These are phyloP conservation scores for Aphodius granarius DNA, from an alignment of 2,888 invertebrate genomes.

Conservation along the genomic window DNA sequence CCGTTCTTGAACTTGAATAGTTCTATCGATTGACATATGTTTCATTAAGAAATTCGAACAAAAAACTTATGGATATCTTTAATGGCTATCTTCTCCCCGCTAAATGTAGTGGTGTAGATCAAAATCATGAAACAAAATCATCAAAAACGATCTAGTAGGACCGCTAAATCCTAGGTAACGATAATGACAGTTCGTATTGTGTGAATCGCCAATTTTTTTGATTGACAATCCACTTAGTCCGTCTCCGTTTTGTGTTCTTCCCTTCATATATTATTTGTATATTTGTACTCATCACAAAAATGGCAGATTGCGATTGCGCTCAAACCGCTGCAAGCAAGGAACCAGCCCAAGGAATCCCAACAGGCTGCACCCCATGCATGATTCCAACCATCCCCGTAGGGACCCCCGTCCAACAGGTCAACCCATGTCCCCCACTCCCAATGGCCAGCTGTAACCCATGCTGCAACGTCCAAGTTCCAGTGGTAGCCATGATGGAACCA, in stretches of 20 bases:
- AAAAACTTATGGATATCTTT: too few species aligned
- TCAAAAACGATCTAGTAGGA: too few species aligned
- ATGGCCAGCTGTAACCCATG: constrained; percentile 31
- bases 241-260: too few species aligned
- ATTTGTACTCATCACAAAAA: not conserved
- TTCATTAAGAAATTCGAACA: too few species aligned
- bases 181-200: too few species aligned
- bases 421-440: constrained; percentile 37
- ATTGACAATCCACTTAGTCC: not conserved
- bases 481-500: constrained; percentile 36
- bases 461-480: constrained; percentile 43
- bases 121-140: too few species aligned
- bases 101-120: too few species aligned
- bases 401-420: constrained; percentile 37
- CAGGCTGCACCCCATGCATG: constrained; percentile 20
- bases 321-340: not conserved
- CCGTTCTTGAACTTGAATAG: too few species aligned
- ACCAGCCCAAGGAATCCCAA: not conserved
- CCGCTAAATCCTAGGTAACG: too few species aligned
- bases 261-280: too few species aligned
- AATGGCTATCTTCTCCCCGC: too few species aligned
- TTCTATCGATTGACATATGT: too few species aligned
- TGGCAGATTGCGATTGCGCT: constrained; percentile 26
- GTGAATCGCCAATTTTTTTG: not conserved
- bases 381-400: constrained; percentile 31